Conservation (phyloP, 2,113 vertebrate species). For the Rhegmatorhina hoffmannsi region DNA sequence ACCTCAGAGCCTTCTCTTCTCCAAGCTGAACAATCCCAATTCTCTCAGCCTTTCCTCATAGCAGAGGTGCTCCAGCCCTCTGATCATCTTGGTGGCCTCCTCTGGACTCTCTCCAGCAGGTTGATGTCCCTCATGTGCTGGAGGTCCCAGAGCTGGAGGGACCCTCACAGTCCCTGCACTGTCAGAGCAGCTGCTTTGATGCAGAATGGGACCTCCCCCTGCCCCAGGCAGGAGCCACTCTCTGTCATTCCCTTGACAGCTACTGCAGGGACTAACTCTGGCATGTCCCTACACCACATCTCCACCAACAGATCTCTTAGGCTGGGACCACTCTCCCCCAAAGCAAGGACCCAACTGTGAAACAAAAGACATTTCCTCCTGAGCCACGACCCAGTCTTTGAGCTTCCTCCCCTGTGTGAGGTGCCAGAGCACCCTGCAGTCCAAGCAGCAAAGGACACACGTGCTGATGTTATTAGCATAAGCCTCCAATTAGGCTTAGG, state of each 20-base stretch:
- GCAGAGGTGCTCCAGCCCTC: not conserved
- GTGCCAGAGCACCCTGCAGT: not conserved
- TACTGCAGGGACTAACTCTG: not conserved
- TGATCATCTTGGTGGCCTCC: not conserved
- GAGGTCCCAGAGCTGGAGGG: not conserved
- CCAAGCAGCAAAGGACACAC: rapidly evolving
- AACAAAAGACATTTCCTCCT: not conserved
- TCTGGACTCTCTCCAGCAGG: not conserved
- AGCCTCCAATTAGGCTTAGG: not conserved
- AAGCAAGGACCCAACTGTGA: not conserved
- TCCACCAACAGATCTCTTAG: not conserved
- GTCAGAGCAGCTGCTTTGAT: not conserved
- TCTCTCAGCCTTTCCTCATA: not conserved
- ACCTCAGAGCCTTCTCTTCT: not conserved
- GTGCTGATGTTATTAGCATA: not conserved
- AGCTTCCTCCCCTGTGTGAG: not conserved
- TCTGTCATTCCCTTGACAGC: rapidly evolving
- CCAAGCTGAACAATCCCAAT: not conserved
- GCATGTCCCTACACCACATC: not conserved
- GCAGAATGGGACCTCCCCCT: rapidly evolving
- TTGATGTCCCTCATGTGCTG: too few relatives aligned
- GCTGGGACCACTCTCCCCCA: not conserved
- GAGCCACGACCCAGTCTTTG: not conserved
- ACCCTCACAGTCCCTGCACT: not conserved
- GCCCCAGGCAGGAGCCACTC: not conserved